A percentile compares a stretch with the other conserved stretches of the same genome.
Conservation (phyloP, 2,888 invertebrate genomes). For the Campoplex nolae region DNA sequence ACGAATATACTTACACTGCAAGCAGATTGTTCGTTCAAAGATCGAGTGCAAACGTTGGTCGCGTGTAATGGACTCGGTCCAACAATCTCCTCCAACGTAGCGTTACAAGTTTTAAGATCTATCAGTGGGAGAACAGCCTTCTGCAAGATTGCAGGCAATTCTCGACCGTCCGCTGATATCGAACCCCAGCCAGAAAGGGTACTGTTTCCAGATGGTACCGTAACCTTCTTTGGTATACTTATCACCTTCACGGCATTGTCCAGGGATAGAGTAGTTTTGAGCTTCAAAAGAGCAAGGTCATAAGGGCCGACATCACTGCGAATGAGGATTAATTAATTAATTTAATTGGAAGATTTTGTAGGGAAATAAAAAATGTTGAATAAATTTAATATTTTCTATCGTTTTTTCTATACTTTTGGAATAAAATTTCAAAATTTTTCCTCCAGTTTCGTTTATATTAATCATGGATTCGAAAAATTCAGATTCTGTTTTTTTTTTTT, state of each 20-base stretch:
- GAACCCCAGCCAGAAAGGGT: constrained; percentile 86
- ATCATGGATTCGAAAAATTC: no score
- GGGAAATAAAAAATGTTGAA: not conserved
- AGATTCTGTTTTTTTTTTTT: no score
- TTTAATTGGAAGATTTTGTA: not conserved
- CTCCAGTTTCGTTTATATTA: no score
- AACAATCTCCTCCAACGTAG: constrained; percentile 70
- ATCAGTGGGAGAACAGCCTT: constrained; percentile 77
- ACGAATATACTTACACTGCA: constrained; percentile 58
- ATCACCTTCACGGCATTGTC: constrained; percentile 80
- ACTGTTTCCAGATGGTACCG: constrained; percentile 77
- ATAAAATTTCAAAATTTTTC: no score
- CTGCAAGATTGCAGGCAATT: constrained; percentile 79
- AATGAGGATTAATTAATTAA: not conserved
- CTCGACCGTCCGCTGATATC: constrained; percentile 69
- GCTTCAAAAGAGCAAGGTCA: constrained; percentile 85
- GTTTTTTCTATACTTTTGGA: not conserved
- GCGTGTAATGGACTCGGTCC: constrained; percentile 74
- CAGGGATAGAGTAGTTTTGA: constrained; percentile 78
- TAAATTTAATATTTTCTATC: not conserved
- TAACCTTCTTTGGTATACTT: constrained; percentile 78
- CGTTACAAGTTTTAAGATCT: constrained; percentile 73
- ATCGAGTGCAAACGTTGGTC: constrained; percentile 78
- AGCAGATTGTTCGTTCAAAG: constrained; percentile 32
- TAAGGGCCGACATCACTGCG: constrained; percentile 82